These are phyloP conservation scores for Arion vulgaris DNA, from an alignment of 1,140 invertebrate species.

Conservation along the genomic window DNA sequence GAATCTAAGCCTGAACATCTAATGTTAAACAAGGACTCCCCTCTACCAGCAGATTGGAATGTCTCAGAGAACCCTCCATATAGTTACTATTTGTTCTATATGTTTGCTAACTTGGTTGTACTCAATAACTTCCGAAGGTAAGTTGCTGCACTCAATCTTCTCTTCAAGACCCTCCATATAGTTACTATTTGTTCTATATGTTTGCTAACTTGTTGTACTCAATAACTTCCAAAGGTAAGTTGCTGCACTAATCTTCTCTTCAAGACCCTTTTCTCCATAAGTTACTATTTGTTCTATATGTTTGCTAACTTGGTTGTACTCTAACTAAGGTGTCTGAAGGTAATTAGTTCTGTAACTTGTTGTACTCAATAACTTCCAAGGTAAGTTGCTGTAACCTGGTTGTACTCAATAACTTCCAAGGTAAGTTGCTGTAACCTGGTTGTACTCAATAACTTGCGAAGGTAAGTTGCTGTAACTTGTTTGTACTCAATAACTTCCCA, in stretches of 20 bases:
- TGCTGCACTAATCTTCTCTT: too few species aligned
- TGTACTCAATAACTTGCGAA: constrained; percentile 95
- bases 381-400: constrained; percentile 88
- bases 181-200: constrained; percentile 98
- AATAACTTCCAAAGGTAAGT: constrained; percentile 92
- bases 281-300: constrained; percentile 98
- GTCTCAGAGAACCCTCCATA: constrained; percentile 97
- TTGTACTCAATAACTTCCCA: constrained; percentile 95
- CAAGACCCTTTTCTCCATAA: too few species aligned
- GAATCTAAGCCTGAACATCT: constrained; percentile 99
- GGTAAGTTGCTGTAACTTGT: constrained; percentile 88
- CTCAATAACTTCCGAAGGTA: constrained; percentile 95
- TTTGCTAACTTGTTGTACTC: constrained; percentile 96
- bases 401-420: constrained; percentile 95
- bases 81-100: constrained; percentile 98
- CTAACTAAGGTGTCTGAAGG: constrained; percentile 95
- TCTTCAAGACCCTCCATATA: constrained; percentile 94
- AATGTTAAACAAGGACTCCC: constrained; percentile 89
- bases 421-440: constrained; percentile 88
- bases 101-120: constrained; percentile 96
- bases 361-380: constrained; percentile 95
- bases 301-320: constrained; percentile 96
- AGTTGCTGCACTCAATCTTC: too few species aligned
- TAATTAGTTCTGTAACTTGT: constrained; percentile 91
- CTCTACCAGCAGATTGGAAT: constrained; percentile 87